phyloP scores from a whole-genome alignment of 2,797 vertebrate species.

The Acanthurus tractus region DNA sequence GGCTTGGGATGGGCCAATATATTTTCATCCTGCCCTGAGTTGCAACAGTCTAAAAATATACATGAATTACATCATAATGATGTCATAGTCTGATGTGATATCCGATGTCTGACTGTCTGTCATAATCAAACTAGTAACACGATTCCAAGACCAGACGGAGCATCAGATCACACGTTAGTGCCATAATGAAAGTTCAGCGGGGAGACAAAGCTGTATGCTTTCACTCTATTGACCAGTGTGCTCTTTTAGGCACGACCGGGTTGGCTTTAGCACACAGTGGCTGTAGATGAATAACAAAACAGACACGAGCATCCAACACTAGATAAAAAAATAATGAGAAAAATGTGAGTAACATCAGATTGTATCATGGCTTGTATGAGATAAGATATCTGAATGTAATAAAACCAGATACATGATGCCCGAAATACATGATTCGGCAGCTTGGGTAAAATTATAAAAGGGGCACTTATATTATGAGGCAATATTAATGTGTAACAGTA shows the following conservation, averaged over 20 bases:
- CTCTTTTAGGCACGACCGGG: neutral
- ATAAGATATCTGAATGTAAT: conserved; percentile 7
- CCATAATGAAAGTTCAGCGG: neutral
- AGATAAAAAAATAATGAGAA: too few species aligned
- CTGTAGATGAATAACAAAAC: neutral
- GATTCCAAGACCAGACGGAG: neutral
- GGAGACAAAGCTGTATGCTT: neutral
- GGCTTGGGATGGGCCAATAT: neutral
- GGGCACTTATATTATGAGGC: neutral
- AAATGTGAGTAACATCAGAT: neutral
- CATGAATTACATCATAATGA: neutral
- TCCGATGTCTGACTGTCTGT: neutral
- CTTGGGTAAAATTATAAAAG: neutral
- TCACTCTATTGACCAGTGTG: neutral
- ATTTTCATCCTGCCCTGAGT: neutral
- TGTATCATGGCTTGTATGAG: neutral
- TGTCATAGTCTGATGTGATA: neutral
- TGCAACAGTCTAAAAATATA: neutral
- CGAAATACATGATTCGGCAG: neutral
- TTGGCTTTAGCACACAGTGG: neutral
- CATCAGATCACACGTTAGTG: neutral
- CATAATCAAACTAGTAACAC: neutral
- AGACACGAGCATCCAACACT: neutral
- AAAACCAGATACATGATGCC: conserved; percentile 1
- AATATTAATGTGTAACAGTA: neutral